Conservation (phyloP, 2,888 invertebrate genomes). For the Meteorus cinctellus region DNA sequence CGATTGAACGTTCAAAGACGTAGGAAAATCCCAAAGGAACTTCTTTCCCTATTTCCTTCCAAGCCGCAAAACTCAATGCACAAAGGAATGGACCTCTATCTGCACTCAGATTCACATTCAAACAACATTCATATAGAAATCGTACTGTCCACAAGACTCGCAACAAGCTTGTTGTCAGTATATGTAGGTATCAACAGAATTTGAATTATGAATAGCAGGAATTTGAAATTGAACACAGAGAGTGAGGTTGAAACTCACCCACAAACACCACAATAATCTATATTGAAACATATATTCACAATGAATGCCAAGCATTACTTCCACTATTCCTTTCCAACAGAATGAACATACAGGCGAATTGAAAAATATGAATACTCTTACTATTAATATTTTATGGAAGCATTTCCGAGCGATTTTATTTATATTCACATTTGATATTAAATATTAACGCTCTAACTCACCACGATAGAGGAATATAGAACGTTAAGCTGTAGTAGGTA, state of each 20-base stretch:
- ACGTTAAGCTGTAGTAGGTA: no score
- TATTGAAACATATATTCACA: background rate
- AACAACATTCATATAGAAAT: background rate
- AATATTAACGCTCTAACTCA: no score
- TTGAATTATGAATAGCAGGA: slow-evolving; percentile 13
- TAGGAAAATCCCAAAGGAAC: background rate
- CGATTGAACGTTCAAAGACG: background rate
- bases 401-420: background rate
- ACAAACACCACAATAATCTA: background rate
- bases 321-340: background rate
- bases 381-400: background rate
- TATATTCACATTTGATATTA: no score
- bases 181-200: background rate
- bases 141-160: background rate
- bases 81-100: background rate
- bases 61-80: background rate
- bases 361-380: background rate
- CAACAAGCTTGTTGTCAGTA: slow-evolving; percentile 7
- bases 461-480: no score
- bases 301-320: background rate
- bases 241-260: background rate
- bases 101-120: background rate
- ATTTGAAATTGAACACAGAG: background rate
- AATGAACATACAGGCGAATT: background rate
- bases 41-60: background rate